Evolutionary conservation across 2,113 vertebrate species (phyloP).

Genomic region (Macquaria australasica): DNA sequence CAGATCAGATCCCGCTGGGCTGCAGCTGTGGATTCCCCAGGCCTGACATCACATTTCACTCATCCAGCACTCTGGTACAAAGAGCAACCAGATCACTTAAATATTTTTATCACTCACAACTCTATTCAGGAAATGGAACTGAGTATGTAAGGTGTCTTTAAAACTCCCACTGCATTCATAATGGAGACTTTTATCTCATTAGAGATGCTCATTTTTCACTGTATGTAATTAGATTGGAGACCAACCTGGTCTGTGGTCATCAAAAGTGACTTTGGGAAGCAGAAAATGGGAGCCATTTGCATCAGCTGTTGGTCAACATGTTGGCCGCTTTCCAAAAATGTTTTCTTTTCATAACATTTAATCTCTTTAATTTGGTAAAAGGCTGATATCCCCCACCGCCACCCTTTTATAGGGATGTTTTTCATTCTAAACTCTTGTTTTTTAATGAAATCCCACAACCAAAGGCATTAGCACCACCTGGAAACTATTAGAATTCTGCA

Average conservation of each 20-base stretch:
- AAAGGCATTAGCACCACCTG: slow-evolving; percentile 43
- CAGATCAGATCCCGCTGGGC: slow-evolving; percentile 59
- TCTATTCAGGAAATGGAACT: not conserved
- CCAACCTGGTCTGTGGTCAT: not conserved
- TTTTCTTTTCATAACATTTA: not conserved
- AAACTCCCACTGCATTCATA: not conserved
- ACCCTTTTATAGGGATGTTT: not conserved
- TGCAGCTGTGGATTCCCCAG: slow-evolving; percentile 76
- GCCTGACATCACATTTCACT: slow-evolving; percentile 69
- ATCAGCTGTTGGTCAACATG: slow-evolving; percentile 14
- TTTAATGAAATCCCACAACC: slow-evolving; percentile 23
- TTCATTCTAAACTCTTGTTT: slow-evolving; percentile 1
- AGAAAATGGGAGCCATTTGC: not conserved
- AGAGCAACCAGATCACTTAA: slow-evolving; percentile 33
- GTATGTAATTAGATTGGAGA: not conserved
- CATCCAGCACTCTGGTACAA: slow-evolving; percentile 27
- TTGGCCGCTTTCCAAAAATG: not conserved
- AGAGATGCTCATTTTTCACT: not conserved
- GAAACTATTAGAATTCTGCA: slow-evolving; percentile 51
- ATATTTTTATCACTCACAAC: slow-evolving; percentile 11
- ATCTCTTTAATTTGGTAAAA: slow-evolving; percentile 13
- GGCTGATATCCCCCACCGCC: not conserved
- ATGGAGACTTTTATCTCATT: slow-evolving; percentile 15
- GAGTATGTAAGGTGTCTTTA: not conserved
- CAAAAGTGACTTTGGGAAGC: not conserved